Conservation (phyloP, 92 coral and sea anemone species). For the Umimayanthus kanabou region DNA sequence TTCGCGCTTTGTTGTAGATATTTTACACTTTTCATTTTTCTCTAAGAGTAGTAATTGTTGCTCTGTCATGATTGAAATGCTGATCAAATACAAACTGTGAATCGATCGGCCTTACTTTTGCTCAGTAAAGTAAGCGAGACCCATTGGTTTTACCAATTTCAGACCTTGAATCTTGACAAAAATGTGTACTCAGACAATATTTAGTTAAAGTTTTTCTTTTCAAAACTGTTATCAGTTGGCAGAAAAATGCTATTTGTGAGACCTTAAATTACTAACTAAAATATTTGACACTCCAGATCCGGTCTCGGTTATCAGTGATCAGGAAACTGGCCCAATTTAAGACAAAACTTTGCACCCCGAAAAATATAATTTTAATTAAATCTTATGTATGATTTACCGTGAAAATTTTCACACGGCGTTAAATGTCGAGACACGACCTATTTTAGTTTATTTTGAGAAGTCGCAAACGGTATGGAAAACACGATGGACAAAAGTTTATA, state of each 20-base stretch:
- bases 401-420: slow-evolving; percentile 18
- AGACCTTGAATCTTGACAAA: background rate
- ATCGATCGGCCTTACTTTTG: background rate
- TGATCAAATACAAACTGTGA: no score
- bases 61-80: no score
- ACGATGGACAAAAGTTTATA: background rate
- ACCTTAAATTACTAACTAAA: background rate
- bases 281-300: background rate
- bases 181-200: background rate
- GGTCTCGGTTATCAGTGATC: background rate
- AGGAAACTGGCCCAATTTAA: background rate
- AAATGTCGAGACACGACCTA: background rate
- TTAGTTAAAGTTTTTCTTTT: no score
- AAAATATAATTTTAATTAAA: background rate
- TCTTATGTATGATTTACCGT: background rate
- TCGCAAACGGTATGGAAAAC: no score
- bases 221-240: no score
- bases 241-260: background rate
- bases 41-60: no score
- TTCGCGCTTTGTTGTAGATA: background rate
- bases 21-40: no score
- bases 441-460: slow-evolving; percentile 4
- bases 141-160: background rate
- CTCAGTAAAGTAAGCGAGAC: no score
- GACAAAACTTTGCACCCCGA: background rate